Conservation (phyloP, 92 coral and sea anemone species). For the Phenganax stokvisi region DNA sequence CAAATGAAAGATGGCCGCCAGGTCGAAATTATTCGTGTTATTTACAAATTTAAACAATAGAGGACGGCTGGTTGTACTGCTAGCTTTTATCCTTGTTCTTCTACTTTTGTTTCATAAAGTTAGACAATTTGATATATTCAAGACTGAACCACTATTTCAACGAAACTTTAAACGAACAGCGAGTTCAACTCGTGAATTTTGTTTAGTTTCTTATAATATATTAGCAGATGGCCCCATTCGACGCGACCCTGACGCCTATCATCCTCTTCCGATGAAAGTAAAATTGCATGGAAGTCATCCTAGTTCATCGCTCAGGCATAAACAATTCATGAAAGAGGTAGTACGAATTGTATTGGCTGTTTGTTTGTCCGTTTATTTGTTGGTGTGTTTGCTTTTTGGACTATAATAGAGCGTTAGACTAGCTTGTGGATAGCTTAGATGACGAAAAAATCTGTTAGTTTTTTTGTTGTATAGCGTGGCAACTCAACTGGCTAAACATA, state of each 20-base stretch:
- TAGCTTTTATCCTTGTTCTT: constrained; percentile 14
- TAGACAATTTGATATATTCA: neutral
- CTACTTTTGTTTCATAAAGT: neutral
- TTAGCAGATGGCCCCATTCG: constrained; percentile 45
- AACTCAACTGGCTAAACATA: no score
- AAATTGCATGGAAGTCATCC: constrained; percentile 38
- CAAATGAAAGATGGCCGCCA: neutral
- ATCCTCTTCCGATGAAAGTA: constrained; percentile 39
- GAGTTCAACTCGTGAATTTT: constrained; percentile 34
- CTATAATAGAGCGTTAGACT: no score
- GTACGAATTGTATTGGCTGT: no score
- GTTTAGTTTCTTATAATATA: constrained; percentile 63
- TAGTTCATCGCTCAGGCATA: constrained; percentile 51
- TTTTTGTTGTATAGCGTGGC: no score
- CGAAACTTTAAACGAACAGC: constrained; percentile 3
- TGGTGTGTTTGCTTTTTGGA: no score
- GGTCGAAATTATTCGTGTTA: neutral
- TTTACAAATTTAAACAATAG: constrained; percentile 8
- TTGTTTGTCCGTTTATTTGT: no score
- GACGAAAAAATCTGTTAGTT: no score
- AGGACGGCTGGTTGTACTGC: neutral
- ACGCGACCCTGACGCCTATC: neutral
- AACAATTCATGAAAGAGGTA: constrained; percentile 66
- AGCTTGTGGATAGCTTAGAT: no score
- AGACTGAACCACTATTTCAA: neutral